phyloP scores from a whole-genome alignment of 2,797 vertebrate genomes.

The Sardinella longiceps region DNA sequence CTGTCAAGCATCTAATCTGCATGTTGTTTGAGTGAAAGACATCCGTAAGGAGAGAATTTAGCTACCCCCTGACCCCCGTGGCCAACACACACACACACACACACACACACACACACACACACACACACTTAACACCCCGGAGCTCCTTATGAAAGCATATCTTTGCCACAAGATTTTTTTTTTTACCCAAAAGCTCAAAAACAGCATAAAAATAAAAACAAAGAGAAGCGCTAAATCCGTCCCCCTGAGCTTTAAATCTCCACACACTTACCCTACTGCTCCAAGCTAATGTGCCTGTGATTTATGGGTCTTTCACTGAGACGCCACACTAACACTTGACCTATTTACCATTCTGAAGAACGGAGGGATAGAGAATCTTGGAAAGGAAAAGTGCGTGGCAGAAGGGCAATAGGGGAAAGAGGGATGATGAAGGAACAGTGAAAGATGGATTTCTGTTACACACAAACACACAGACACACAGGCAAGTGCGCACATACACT shows the following conservation, averaged over 20 bases:
- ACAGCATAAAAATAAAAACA: neutral
- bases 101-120: neutral
- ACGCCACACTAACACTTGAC: slow-evolving; percentile 57
- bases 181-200: neutral
- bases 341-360: slow-evolving; percentile 52
- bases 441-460: neutral
- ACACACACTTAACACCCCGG: neutral
- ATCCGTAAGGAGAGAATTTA: no score
- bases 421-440: neutral
- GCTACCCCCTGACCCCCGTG: no score
- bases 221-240: neutral
- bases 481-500: neutral
- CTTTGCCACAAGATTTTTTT: neutral
- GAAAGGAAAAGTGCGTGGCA: neutral
- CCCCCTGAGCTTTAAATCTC: neutral
- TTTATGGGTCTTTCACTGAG: slow-evolving; percentile 54
- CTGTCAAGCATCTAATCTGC: no score
- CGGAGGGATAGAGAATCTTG: slow-evolving; percentile 9
- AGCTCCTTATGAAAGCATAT: neutral
- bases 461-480: neutral
- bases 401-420: neutral
- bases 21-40: neutral
- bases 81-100: neutral
- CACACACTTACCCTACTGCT: slow-evolving; percentile 18
- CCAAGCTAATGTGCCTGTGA: slow-evolving; percentile 7